Base-by-base conservation (phyloP, 2,113 vertebrate species). In the Carlito syrichta region DNA sequence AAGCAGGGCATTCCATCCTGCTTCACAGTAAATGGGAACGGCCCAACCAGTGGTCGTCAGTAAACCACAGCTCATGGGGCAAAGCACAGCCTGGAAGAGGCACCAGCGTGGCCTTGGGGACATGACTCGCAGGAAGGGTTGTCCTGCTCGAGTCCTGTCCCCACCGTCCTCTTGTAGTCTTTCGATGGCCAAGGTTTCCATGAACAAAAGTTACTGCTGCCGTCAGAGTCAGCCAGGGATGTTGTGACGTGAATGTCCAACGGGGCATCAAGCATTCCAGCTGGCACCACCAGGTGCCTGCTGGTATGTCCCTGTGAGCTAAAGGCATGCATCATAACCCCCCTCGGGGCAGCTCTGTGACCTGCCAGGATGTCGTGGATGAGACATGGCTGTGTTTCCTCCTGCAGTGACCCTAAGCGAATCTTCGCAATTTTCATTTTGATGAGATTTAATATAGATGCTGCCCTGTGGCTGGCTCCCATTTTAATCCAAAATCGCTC, bases 381-480 rank as follows among this genome's bases (percentile, higher is more conserved):
- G 97, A 98, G 97, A 99, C 98, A 98, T 99, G 99, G 99, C 99
- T 99, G 99, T 99, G 99, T 99, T 99, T 99, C 99, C 98, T 98
- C 98, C 97, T 98, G 98, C 98, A 98, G 99, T 98, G 98, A 99
- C 99, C 99, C 99, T 98, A 98, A 98, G 98, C 99, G 99, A 99
- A 99, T 99, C 99, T 99, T 99, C 99, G 99, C 99, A 99, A 99
- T 99, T 99, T 99, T 99, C 99, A 99, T 99, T 99, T 99, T 99
- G 99, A 98, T 97, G 99, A 99, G 99, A 99, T 99, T 99, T 99
- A 99, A 99, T 99, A 99, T 99, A 99, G 99, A 99, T 99, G 98
- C 99, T 98, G 98, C 99, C 99, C 99, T 98, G 98, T 98, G 98
- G 98, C 98, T 98, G 99, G 98, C 98, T 98, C 97, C 97, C 95